Conservation (phyloP, 2,888 invertebrate species). For the Linyphia triangularis region DNA sequence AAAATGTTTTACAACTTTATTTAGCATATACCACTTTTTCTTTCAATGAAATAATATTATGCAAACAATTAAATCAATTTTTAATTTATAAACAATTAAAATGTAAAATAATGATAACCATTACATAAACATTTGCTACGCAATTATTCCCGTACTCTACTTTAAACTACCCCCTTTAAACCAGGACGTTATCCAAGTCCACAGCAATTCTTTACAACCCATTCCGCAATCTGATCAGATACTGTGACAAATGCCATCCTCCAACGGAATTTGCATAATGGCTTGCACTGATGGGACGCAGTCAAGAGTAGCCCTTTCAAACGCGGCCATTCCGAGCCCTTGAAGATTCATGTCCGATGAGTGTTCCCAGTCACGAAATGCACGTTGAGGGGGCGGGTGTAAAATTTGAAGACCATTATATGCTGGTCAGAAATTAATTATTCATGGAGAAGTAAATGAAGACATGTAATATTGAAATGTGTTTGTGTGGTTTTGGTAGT, state of each 20-base stretch:
- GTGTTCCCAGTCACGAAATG: conserved; percentile 45
- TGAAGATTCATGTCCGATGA: conserved; percentile 50
- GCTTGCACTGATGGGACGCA: conserved; percentile 5
- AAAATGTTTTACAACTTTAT: too few relatives aligned
- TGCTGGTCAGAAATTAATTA: not conserved
- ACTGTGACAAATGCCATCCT: conserved; percentile 33
- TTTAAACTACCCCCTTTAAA: not conserved
- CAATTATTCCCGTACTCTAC: not conserved
- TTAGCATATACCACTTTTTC: too few relatives aligned
- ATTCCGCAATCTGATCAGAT: conserved; percentile 17
- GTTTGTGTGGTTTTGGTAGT: too few relatives aligned
- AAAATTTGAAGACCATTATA: not conserved
- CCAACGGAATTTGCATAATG: conserved; percentile 46
- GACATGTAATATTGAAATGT: too few relatives aligned
- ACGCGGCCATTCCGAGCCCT: conserved; percentile 34
- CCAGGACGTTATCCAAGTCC: not conserved
- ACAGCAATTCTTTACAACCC: conserved; percentile 18
- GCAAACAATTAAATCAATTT: too few relatives aligned
- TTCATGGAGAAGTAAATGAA: too few relatives aligned
- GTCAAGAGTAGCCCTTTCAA: conserved; percentile 33
- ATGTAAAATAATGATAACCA: not conserved
- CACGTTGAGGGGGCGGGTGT: not conserved
- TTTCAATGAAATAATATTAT: too few relatives aligned
- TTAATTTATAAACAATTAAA: too few relatives aligned
- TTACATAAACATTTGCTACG: not conserved